These are phyloP conservation scores for Microtus richardsoni DNA, from an alignment of 2,113 vertebrate genomes.

Conservation along the genomic window DNA sequence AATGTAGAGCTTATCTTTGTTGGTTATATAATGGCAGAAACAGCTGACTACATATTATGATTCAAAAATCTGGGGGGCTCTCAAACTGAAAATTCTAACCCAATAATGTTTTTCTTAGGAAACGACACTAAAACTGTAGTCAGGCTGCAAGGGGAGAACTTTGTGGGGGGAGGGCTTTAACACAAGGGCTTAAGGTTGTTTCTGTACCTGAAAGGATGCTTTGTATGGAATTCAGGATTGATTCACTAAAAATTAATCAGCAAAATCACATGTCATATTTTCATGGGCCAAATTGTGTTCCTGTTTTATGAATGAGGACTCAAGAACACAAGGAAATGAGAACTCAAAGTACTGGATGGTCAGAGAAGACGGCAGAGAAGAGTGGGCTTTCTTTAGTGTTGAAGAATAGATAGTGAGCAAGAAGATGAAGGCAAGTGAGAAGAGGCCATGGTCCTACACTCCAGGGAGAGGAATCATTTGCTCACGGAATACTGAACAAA, in stretches of 20 bases:
- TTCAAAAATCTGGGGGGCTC: not conserved
- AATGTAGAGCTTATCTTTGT: not conserved
- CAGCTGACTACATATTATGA: not conserved
- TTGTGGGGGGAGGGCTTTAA: not conserved
- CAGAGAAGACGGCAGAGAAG: not conserved
- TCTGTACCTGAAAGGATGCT: not conserved
- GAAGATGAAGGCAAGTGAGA: not conserved
- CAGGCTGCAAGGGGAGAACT: not conserved
- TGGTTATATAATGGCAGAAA: not conserved
- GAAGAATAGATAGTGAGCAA: not conserved
- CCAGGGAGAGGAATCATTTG: not conserved
- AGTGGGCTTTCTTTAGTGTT: not conserved
- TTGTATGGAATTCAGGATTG: not conserved
- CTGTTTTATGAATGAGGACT: not conserved
- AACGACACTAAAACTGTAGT: not conserved
- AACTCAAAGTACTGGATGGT: not conserved
- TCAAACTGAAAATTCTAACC: constrained; percentile 4
- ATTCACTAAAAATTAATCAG: constrained; percentile 10
- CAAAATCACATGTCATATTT: not conserved
- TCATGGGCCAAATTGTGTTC: not conserved
- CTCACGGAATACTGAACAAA: not conserved
- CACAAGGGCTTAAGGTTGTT: not conserved
- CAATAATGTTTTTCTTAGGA: not conserved
- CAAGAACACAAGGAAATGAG: not conserved
- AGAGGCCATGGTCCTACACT: not conserved